phyloP scores from a whole-genome alignment of 2,113 vertebrate species.

The Semicossyphus pulcher region DNA sequence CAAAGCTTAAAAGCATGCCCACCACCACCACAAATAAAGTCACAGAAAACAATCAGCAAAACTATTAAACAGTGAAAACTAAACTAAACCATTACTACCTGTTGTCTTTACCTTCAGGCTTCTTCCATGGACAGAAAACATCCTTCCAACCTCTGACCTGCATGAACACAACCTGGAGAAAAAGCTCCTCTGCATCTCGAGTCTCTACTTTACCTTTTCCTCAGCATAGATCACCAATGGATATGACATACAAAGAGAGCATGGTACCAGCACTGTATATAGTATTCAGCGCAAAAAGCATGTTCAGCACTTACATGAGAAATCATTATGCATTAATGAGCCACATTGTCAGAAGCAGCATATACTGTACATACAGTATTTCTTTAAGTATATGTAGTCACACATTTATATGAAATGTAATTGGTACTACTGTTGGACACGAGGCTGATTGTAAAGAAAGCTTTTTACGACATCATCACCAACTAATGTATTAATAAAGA shows the following conservation, averaged over 20 bases:
- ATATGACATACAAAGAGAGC: conserved; percentile 46
- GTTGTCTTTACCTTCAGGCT: conserved; percentile 41
- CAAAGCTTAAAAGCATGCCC: too few species aligned
- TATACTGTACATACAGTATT: conserved; percentile 41
- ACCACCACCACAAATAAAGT: too few species aligned
- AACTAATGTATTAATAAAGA: conserved; percentile 45
- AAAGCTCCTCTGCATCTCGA: conserved; percentile 35
- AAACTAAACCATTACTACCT: background rate
- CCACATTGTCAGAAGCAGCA: conserved; percentile 63
- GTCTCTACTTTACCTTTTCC: conserved; percentile 27
- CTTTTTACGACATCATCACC: conserved; percentile 62
- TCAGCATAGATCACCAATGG: conserved; percentile 16
- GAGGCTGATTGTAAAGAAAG: conserved; percentile 42
- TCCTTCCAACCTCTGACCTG: conserved; percentile 55
- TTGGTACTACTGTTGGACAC: conserved; percentile 17
- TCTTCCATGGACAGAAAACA: conserved; percentile 34
- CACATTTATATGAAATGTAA: conserved; percentile 35
- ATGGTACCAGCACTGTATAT: conserved; percentile 79
- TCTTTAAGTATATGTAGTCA: conserved; percentile 54
- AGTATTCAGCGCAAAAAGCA: conserved; percentile 64
- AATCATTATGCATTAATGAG: conserved; percentile 73
- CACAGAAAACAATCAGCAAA: too few species aligned
- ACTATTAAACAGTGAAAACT: too few species aligned
- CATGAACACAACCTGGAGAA: conserved; percentile 59
- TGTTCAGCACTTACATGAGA: conserved; percentile 66